Evolutionary conservation across 2,797 vertebrate species (phyloP).

Genomic region (Discoglossus pictus): DNA sequence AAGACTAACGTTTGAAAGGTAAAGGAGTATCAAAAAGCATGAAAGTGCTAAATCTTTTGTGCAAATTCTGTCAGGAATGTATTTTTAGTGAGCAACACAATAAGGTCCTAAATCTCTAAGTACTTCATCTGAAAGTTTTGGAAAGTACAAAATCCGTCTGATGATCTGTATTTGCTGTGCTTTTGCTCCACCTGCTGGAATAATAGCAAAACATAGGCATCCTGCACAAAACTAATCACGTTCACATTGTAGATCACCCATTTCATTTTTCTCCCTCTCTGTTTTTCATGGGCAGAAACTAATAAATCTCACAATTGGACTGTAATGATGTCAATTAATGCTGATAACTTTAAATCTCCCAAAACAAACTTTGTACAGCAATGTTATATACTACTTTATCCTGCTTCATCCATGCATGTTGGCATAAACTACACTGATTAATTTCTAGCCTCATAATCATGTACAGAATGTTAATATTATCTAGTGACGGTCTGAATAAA

Average conservation of each 20-base stretch:
- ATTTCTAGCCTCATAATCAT: constrained; percentile 26
- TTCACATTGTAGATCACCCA: constrained; percentile 35
- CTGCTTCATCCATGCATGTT: background rate
- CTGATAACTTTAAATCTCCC: constrained; percentile 44
- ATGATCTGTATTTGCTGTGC: constrained; percentile 30
- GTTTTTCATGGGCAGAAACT: constrained; percentile 37
- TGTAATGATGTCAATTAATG: constrained; percentile 46
- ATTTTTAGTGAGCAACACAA: too few relatives aligned
- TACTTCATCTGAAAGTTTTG: constrained; percentile 39
- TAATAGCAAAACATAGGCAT: background rate
- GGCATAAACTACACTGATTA: constrained; percentile 4
- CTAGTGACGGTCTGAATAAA: background rate
- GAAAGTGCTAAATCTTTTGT: too few relatives aligned
- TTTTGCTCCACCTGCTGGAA: constrained; percentile 37
- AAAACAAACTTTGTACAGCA: constrained; percentile 43
- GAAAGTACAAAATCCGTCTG: constrained; percentile 21
- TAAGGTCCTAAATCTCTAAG: too few relatives aligned
- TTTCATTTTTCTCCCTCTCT: constrained; percentile 28
- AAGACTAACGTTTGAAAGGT: too few relatives aligned
- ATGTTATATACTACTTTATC: constrained; percentile 27
- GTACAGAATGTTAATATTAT: constrained; percentile 29
- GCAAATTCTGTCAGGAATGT: too few relatives aligned
- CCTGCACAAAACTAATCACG: constrained; percentile 21
- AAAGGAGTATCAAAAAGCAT: too few relatives aligned
- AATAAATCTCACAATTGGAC: constrained; percentile 48